These are phyloP conservation scores for Phoenicopterus ruber DNA, from an alignment of 2,113 vertebrate species.

Conservation along the genomic window DNA sequence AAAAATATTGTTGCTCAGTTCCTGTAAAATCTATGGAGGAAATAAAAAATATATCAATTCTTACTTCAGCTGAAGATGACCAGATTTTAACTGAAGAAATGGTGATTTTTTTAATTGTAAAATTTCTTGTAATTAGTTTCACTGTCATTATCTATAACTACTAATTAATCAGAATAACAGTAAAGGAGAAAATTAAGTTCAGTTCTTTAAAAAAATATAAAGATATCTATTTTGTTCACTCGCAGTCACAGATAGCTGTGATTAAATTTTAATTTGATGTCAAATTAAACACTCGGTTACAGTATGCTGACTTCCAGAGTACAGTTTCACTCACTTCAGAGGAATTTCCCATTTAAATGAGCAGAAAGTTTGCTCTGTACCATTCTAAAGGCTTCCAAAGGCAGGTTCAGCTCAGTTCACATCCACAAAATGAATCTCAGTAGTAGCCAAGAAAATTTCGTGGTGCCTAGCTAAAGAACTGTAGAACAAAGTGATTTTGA, in stretches of 20 bases:
- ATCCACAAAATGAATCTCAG: not conserved
- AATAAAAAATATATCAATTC: not conserved
- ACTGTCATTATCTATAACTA: not conserved
- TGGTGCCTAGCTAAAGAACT: not conserved
- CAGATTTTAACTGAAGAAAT: not conserved
- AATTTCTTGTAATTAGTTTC: constrained; percentile 17
- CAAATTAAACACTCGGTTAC: not conserved
- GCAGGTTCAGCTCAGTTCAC: not conserved
- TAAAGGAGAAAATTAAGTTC: constrained; percentile 12
- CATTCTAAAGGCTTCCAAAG: not conserved
- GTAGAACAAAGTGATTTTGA: not conserved
- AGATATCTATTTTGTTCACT: not conserved
- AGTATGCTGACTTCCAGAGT: not conserved
- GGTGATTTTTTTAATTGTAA: not conserved
- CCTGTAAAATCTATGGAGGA: not conserved
- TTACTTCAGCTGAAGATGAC: not conserved
- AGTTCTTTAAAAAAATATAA: not conserved
- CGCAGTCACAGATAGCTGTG: not conserved
- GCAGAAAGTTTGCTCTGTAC: not conserved
- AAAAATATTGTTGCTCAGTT: not conserved
- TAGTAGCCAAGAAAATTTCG: not conserved
- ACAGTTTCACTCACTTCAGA: not conserved
- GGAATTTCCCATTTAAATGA: not conserved
- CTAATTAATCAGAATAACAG: constrained; percentile 6
- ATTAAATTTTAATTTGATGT: constrained; percentile 42